Evolutionary conservation across 2,113 vertebrate species (phyloP).

Genomic region (Oncorhynchus masou): DNA sequence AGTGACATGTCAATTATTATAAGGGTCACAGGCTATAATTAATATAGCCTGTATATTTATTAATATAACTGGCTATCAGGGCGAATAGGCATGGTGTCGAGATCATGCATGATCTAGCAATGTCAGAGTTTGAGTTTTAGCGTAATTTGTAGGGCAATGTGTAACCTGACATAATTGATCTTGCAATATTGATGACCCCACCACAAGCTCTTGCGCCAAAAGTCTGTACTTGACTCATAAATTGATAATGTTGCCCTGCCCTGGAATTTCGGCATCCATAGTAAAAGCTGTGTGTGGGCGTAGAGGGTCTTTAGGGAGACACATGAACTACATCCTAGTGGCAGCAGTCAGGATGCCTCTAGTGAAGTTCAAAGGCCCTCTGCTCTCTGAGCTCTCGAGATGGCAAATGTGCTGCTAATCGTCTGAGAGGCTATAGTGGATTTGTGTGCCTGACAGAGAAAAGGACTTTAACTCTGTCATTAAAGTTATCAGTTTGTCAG

Average conservation of each 20-base stretch:
- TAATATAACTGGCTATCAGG: too few species aligned
- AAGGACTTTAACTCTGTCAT: too few species aligned
- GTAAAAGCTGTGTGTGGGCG: conserved; percentile 33
- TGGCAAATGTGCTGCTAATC: conserved; percentile 39
- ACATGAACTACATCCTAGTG: conserved; percentile 31
- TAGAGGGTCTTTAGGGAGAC: conserved; percentile 32
- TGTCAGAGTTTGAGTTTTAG: conserved; percentile 23
- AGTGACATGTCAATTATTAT: too few species aligned
- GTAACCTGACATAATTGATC: conserved; percentile 49
- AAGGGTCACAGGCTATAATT: too few species aligned
- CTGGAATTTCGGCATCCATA: conserved; percentile 59
- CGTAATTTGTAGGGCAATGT: conserved; percentile 54
- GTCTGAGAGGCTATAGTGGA: conserved; percentile 12
- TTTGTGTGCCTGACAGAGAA: background rate
- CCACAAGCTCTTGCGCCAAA: conserved; percentile 47
- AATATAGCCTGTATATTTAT: too few species aligned
- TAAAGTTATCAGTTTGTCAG: background rate
- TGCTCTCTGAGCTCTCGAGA: conserved; percentile 20
- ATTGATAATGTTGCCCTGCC: conserved; percentile 62
- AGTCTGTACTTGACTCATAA: conserved; percentile 56
- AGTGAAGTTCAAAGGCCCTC: conserved; percentile 49
- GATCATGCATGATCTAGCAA: background rate
- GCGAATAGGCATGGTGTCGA: too few species aligned
- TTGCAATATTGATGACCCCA: conserved; percentile 71
- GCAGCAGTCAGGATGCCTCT: conserved; percentile 41